Conservation (phyloP, 2,113 vertebrate species). For the Mobula hypostoma region DNA sequence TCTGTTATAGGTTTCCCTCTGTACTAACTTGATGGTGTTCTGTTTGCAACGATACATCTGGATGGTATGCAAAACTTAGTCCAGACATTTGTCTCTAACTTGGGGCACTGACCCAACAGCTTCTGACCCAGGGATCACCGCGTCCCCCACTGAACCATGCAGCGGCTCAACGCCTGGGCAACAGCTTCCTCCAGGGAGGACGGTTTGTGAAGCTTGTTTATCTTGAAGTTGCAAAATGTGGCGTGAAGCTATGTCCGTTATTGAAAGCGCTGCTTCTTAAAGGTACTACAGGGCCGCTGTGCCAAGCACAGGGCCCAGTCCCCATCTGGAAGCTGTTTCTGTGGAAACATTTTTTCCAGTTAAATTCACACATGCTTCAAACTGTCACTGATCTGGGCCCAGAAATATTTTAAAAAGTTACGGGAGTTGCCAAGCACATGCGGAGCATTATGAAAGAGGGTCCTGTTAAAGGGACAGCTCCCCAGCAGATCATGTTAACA, state of each 20-base stretch:
- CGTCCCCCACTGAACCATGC: too few species aligned
- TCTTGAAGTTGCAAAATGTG: background rate
- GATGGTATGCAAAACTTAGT: too few species aligned
- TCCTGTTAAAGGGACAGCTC: conserved; percentile 29
- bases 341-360: conserved; percentile 29
- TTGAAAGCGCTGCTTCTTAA: background rate
- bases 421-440: conserved; percentile 19
- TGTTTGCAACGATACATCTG: too few species aligned
- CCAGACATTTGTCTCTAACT: too few species aligned
- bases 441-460: conserved; percentile 11
- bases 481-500: background rate
- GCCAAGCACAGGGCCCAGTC: background rate
- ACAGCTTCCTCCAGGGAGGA: too few species aligned
- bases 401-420: background rate
- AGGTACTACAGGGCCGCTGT: background rate
- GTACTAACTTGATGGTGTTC: too few species aligned
- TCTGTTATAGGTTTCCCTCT: too few species aligned
- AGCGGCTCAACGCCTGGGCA: too few species aligned
- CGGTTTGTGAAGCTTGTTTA: background rate
- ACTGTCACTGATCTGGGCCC: background rate
- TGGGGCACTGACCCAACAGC: too few species aligned
- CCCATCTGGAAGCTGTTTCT: conserved; percentile 15
- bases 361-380: conserved; percentile 8
- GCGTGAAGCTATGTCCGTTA: background rate
- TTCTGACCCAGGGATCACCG: too few species aligned